Percentiles rank a stretch among this genome's conserved stretches.
phyloP scores from a whole-genome alignment of 2,888 invertebrate species.

The Eristalinus aeneus region DNA sequence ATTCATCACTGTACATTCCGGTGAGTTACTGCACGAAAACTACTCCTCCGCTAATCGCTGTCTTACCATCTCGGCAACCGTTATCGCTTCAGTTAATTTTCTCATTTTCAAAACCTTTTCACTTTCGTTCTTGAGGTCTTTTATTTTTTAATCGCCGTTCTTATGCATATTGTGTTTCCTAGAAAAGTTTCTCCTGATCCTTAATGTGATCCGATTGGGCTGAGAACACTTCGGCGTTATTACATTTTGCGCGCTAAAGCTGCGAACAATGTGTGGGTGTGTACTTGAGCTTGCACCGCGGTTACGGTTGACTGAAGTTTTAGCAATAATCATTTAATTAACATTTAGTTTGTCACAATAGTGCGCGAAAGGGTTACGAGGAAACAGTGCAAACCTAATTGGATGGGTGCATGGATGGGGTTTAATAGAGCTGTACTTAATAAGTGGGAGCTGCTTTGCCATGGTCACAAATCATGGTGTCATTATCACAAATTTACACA shows the following conservation, averaged over 20 bases:
- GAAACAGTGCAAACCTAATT: no score
- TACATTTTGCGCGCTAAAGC: neutral
- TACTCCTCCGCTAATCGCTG: neutral
- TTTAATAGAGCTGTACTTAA: no score
- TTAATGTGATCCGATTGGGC: constrained; percentile 20
- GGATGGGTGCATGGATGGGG: no score
- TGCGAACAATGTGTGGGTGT: neutral
- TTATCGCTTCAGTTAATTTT: constrained; percentile 11
- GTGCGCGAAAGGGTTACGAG: no score
- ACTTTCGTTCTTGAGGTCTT: neutral
- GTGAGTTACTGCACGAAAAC: neutral
- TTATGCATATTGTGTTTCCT: neutral
- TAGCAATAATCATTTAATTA: constrained; percentile 58
- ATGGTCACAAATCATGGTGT: no score
- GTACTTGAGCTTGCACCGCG: neutral
- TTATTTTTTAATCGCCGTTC: neutral
- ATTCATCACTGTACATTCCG: neutral
- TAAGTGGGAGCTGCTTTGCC: no score
- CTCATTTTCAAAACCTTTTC: neutral
- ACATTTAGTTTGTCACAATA: neutral
- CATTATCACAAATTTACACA: no score
- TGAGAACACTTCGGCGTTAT: neutral
- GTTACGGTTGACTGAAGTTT: constrained; percentile 11
- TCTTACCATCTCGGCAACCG: neutral
- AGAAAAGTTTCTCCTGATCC: constrained; percentile 33